These are phyloP conservation scores for Thumatha senex DNA, from an alignment of 2,888 invertebrate genomes.

Conservation along the genomic window DNA sequence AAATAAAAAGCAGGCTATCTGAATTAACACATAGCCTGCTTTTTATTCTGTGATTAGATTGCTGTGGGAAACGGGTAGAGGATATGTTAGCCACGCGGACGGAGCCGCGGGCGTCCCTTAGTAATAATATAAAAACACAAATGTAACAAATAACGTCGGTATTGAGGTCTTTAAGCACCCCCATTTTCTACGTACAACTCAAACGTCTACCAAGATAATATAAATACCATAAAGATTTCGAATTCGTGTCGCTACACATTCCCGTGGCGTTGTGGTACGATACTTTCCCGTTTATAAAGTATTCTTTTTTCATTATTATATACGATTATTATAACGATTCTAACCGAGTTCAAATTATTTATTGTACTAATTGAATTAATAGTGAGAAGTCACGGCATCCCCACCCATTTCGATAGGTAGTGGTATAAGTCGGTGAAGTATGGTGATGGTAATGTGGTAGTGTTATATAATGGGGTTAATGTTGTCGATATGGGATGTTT, in stretches of 20 bases:
- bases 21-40: too few relatives aligned
- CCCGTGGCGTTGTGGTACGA: constrained; percentile 48
- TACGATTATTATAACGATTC: constrained; percentile 74
- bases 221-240: constrained; percentile 25
- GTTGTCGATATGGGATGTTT: constrained; percentile 23
- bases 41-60: too few relatives aligned
- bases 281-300: constrained; percentile 67
- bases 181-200: not conserved
- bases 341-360: constrained; percentile 69
- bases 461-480: constrained; percentile 12
- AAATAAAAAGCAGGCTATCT: too few relatives aligned
- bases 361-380: constrained; percentile 78
- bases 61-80: too few relatives aligned
- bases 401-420: constrained; percentile 19
- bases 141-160: not conserved
- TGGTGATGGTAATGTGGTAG: constrained; percentile 5
- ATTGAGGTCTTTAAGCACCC: not conserved
- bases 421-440: constrained; percentile 7
- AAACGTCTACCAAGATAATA: constrained; percentile 4
- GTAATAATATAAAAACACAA: not conserved
- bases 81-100: too few relatives aligned
- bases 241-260: constrained; percentile 52
- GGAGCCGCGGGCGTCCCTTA: too few relatives aligned
- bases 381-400: constrained; percentile 64
- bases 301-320: constrained; percentile 76